Evolutionary conservation across 2,888 invertebrate genomes (phyloP).

Genomic region (Drosophila monieri): DNA sequence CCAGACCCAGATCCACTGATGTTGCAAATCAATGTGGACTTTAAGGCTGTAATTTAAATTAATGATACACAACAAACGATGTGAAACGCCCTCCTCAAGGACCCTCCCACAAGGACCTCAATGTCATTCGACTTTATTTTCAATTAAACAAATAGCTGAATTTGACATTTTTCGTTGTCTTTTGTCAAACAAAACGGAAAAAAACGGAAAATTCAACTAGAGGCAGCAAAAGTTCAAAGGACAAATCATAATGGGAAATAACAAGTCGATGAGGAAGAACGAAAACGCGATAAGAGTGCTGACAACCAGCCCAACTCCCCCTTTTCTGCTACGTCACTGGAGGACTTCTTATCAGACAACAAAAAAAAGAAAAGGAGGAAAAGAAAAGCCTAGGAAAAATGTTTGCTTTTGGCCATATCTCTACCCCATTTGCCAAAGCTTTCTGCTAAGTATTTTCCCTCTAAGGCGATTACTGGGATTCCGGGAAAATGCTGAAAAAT

Average conservation of each 20-base stretch:
- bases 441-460: background rate
- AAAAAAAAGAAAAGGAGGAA: constrained; percentile 89
- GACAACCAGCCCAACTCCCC: constrained; percentile 18
- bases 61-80: constrained; percentile 71
- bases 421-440: constrained; percentile 1
- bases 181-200: background rate
- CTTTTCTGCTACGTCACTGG: constrained; percentile 12
- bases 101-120: background rate
- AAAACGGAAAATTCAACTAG: background rate
- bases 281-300: constrained; percentile 52
- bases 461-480: constrained; percentile 69
- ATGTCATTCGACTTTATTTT: constrained; percentile 41
- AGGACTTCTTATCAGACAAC: constrained; percentile 84
- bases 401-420: constrained; percentile 36
- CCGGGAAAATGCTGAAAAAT: constrained; percentile 40
- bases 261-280: constrained; percentile 37
- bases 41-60: constrained; percentile 62
- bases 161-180: constrained; percentile 65
- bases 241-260: constrained; percentile 59
- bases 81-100: constrained; percentile 13
- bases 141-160: constrained; percentile 78
- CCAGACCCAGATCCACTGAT: constrained; percentile 21
- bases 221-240: constrained; percentile 59
- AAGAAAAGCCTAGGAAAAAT: constrained; percentile 86
- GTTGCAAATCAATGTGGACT: constrained; percentile 31